Evolutionary conservation across 2,797 vertebrate genomes (phyloP).

Genomic region (Siniperca undulata): DNA sequence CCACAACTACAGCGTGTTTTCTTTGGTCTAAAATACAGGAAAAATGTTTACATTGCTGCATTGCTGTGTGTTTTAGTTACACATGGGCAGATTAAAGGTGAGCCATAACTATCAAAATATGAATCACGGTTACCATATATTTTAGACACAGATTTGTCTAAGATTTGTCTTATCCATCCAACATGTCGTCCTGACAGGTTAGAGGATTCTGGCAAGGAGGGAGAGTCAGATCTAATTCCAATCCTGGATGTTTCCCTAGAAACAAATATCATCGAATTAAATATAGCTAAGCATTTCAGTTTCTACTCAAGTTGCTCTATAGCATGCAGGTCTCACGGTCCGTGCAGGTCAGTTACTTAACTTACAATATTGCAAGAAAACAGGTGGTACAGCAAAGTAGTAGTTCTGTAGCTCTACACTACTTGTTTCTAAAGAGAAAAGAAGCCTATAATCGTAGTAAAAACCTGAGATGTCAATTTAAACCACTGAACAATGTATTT

Average conservation of each 20-base stretch:
- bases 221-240: background rate
- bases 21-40: background rate
- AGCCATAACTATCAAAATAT: background rate
- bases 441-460: too few species aligned
- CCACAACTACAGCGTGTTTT: background rate
- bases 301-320: background rate
- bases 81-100: background rate
- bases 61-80: background rate
- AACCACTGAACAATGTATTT: too few species aligned
- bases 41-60: background rate
- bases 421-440: too few species aligned
- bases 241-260: background rate
- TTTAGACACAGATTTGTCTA: background rate
- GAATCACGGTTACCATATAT: background rate
- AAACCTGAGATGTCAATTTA: too few species aligned
- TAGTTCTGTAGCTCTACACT: too few species aligned
- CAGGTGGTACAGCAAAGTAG: too few species aligned
- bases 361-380: too few species aligned
- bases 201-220: background rate
- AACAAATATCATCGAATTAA: background rate
- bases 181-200: background rate
- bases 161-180: conserved; percentile 1
- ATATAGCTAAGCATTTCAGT: background rate
- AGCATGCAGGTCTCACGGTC: too few species aligned
- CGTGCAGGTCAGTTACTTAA: too few species aligned